Conservation (phyloP, 2,113 vertebrate species). For the Lucifuga dentata region DNA sequence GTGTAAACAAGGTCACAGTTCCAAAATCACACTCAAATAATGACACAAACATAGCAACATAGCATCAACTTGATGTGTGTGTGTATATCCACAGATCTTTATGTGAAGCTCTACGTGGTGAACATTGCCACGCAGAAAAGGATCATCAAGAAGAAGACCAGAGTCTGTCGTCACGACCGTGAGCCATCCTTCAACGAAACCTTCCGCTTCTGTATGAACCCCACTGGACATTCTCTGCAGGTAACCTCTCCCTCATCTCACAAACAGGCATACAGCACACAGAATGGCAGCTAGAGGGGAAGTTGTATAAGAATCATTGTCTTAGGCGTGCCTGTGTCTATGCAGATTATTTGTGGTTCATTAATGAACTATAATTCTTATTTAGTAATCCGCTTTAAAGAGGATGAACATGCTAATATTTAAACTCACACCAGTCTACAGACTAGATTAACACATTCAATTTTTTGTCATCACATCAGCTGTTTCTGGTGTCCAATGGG, state of each 20-base stretch:
- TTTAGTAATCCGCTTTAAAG: too few species aligned
- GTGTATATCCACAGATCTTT: conserved; percentile 86
- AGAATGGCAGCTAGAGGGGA: too few species aligned
- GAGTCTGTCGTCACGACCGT: conserved; percentile 97
- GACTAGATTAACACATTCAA: too few species aligned
- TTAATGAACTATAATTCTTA: too few species aligned
- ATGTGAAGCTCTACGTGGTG: conserved; percentile 97
- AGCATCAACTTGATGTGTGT: background rate
- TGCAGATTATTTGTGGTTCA: too few species aligned
- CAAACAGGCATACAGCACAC: background rate
- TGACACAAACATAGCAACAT: too few species aligned
- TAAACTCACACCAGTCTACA: too few species aligned
- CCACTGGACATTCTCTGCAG: conserved; percentile 88
- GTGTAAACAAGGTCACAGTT: too few species aligned
- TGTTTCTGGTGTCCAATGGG: conserved; percentile 96
- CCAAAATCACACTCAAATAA: too few species aligned
- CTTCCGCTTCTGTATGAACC: conserved; percentile 96
- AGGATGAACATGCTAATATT: too few species aligned
- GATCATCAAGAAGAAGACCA: conserved; percentile 98
- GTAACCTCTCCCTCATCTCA: conserved; percentile 9
- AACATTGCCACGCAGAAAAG: conserved; percentile 97
- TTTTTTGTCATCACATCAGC: conserved; percentile 76
- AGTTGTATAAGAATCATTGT: too few species aligned
- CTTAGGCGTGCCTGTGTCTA: too few species aligned
- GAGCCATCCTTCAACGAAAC: conserved; percentile 99